Conservation (phyloP, 2,797 vertebrate genomes). For the Gadopsis bispinosus region DNA sequence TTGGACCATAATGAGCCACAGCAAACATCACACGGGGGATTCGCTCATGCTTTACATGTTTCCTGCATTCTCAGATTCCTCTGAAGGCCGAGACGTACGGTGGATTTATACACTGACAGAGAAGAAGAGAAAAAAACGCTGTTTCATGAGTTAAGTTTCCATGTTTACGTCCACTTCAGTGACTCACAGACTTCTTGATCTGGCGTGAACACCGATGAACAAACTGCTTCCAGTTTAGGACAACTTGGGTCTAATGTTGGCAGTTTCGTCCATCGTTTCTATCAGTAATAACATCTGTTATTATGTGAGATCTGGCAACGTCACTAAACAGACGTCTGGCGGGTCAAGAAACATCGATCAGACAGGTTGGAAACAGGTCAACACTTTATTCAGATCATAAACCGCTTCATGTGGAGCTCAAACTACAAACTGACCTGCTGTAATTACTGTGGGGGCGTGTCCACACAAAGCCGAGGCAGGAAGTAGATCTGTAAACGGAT, state of each 20-base stretch:
- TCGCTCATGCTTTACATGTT: not conserved
- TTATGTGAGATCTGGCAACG: too few species aligned
- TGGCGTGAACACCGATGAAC: not conserved
- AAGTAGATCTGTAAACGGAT: too few species aligned
- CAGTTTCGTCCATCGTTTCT: not conserved
- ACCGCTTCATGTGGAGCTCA: too few species aligned
- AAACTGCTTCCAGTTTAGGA: not conserved
- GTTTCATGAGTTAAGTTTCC: not conserved
- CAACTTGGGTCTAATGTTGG: not conserved
- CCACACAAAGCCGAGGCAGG: too few species aligned
- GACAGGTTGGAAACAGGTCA: too few species aligned
- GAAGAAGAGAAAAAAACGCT: too few species aligned
- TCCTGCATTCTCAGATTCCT: too few species aligned
- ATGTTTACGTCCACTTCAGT: not conserved
- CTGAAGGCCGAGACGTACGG: not conserved
- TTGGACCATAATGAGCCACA: conserved; percentile 10
- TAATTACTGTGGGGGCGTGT: too few species aligned
- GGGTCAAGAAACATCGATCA: too few species aligned
- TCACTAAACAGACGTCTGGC: not conserved
- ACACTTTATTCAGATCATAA: not conserved
- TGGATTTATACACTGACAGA: not conserved
- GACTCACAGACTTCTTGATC: too few species aligned
- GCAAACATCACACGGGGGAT: conserved; percentile 14
- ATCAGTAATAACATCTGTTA: not conserved
- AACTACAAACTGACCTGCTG: too few species aligned